Percentiles rank a stretch among this genome's conserved stretches.
These are phyloP conservation scores for Heterodera filipjevi DNA, from an alignment of 2,888 invertebrate genomes.

Conservation along the genomic window DNA sequence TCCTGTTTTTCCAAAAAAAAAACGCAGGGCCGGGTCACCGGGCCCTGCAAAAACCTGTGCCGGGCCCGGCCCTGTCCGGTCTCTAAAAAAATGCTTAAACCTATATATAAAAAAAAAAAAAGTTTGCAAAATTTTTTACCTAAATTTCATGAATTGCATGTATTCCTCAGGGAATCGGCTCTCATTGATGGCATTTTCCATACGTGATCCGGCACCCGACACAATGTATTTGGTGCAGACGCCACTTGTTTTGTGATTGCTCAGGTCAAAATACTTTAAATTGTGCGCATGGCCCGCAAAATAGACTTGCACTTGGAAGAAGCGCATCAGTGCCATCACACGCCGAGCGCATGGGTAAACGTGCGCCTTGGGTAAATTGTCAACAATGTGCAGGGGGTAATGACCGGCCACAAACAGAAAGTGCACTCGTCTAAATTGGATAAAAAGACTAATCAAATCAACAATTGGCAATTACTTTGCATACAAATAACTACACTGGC, in stretches of 20 bases:
- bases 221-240: not conserved
- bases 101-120: not conserved
- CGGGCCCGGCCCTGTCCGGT: no score
- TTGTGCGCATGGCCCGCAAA: constrained; percentile 67
- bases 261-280: not conserved
- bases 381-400: not conserved
- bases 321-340: not conserved
- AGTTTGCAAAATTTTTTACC: no score
- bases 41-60: no score
- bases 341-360: not conserved
- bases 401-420: not conserved
- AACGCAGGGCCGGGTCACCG: no score
- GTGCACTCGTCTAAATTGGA: not conserved
- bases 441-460: not conserved
- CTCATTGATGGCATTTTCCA: not conserved
- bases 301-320: not conserved
- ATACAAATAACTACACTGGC: no score
- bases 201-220: not conserved
- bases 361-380: not conserved
- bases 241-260: not conserved
- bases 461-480: not conserved
- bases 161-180: not conserved
- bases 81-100: not conserved
- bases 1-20: no score
- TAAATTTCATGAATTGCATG: not conserved